phyloP scores from a whole-genome alignment of 2,888 invertebrate species.

The Seladonia tumulorum region DNA sequence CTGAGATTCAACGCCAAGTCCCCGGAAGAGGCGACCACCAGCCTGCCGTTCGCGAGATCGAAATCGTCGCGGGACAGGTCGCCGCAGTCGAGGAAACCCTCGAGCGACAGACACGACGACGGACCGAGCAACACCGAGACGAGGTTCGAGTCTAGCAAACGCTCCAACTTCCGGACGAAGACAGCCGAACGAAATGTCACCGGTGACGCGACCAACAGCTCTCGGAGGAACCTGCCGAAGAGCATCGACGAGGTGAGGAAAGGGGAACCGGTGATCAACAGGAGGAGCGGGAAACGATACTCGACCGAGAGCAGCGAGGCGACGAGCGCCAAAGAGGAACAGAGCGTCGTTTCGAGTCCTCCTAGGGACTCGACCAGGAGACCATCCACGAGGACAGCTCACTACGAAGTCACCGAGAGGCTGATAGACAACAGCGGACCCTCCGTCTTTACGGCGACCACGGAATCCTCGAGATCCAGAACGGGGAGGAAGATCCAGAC shows the following conservation, averaged over 20 bases:
- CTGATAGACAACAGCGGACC: constrained; percentile 53
- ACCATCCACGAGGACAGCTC: not conserved
- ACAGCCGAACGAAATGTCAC: constrained; percentile 12
- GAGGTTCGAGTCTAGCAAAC: constrained; percentile 19
- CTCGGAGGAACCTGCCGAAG: constrained; percentile 11
- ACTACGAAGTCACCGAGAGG: not conserved
- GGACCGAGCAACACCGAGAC: constrained; percentile 25
- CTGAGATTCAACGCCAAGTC: constrained; percentile 74
- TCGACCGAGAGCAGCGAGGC: constrained; percentile 21
- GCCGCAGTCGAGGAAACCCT: constrained; percentile 31
- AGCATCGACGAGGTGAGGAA: not conserved
- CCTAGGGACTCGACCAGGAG: constrained; percentile 34
- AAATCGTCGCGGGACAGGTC: constrained; percentile 54
- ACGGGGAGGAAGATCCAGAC: constrained; percentile 78
- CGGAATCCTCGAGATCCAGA: constrained; percentile 70
- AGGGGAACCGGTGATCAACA: constrained; percentile 22
- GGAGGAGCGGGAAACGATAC: constrained; percentile 54
- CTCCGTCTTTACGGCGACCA: constrained; percentile 58
- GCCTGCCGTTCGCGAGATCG: constrained; percentile 55
- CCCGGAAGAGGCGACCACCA: constrained; percentile 63
- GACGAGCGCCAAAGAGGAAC: constrained; percentile 20
- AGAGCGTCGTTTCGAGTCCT: not conserved
- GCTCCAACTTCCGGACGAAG: constrained; percentile 28
- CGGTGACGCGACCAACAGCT: constrained; percentile 23
- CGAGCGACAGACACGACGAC: constrained; percentile 47